These are phyloP conservation scores for Arctia plantaginis DNA, from an alignment of 2,888 invertebrate genomes.

Conservation along the genomic window DNA sequence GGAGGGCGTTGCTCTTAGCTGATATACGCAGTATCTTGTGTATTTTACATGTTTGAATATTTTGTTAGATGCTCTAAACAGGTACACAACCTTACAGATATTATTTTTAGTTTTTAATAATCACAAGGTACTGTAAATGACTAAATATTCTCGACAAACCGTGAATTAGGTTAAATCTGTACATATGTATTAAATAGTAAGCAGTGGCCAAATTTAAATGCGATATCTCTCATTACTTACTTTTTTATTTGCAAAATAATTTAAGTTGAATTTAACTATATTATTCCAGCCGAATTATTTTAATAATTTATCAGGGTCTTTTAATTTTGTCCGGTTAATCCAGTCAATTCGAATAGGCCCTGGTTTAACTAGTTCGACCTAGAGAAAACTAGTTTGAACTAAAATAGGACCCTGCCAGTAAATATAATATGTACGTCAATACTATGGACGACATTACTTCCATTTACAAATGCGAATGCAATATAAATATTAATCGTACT, in stretches of 20 bases:
- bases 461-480: constrained; percentile 3
- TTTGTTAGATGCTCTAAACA: constrained; percentile 30
- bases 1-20: constrained; percentile 73
- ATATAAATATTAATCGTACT: constrained; percentile 3
- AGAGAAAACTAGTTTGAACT: constrained; percentile 8
- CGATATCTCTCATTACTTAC: neutral
- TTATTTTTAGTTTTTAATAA: no score
- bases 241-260: neutral
- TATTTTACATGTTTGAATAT: constrained; percentile 39
- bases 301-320: neutral
- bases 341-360: neutral
- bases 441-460: neutral
- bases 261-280: neutral
- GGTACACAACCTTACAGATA: constrained; percentile 2
- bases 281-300: neutral
- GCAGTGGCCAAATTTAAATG: neutral
- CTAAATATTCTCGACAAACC: neutral
- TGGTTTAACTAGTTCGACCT: constrained; percentile 6
- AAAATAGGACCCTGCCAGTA: neutral
- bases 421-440: neutral
- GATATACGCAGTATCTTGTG: constrained; percentile 57
- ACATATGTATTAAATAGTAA: neutral
- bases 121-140: neutral
- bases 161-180: neutral
- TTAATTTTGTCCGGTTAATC: constrained; percentile 1